A percentile compares a stretch with the other conserved stretches of the same genome.
These are phyloP conservation scores for Theretra japonica DNA, from an alignment of 2,888 invertebrate genomes.

Conservation along the genomic window DNA sequence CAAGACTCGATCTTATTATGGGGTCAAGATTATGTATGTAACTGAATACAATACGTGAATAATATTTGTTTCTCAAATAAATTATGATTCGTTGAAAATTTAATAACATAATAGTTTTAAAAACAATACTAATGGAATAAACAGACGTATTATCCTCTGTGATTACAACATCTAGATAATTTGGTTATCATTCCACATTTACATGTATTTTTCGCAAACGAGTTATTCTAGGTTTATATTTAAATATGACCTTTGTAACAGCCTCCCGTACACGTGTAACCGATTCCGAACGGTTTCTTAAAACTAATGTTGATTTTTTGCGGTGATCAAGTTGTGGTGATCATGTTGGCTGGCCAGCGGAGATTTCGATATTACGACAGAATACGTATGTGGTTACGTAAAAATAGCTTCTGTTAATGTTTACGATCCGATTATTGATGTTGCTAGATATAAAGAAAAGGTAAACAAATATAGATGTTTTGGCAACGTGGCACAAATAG, in stretches of 20 bases:
- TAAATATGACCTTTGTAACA: conserved; percentile 13
- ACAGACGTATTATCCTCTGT: not conserved
- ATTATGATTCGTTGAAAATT: not conserved
- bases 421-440: not conserved
- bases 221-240: conserved; percentile 13
- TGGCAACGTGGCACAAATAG: too few species aligned
- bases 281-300: conserved; percentile 16
- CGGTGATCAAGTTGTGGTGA: conserved; percentile 4
- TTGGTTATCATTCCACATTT: not conserved
- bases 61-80: too few species aligned
- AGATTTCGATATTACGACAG: not conserved
- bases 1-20: too few species aligned
- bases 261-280: conserved; percentile 10
- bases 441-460: not conserved
- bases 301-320: conserved; percentile 11
- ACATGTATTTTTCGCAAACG: conserved; percentile 17
- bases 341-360: conserved; percentile 5
- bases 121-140: not conserved
- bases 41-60: too few species aligned
- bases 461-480: too few species aligned
- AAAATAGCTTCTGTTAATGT: not conserved
- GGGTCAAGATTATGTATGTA: too few species aligned
- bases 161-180: not conserved
- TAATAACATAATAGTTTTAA: not conserved
- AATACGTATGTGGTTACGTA: not conserved